phyloP scores from a whole-genome alignment of 2,888 invertebrate species.

The Tachystola acroxantha region DNA sequence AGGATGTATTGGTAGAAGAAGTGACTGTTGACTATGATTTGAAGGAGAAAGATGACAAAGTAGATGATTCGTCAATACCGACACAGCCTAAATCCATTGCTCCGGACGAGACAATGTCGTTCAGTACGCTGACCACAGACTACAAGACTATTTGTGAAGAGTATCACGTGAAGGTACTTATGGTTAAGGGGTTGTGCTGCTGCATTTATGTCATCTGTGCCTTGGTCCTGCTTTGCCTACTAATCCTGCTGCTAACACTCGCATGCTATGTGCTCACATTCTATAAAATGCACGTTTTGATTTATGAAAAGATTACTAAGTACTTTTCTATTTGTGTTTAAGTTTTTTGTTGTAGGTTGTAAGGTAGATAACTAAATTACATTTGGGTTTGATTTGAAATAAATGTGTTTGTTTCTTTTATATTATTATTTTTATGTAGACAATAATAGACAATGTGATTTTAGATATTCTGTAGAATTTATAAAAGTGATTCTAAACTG shows the following conservation, averaged over 20 bases:
- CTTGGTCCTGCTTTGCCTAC: constrained; percentile 22
- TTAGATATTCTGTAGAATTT: no score
- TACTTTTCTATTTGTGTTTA: constrained; percentile 18
- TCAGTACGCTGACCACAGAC: constrained; percentile 82
- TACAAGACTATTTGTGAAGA: constrained; percentile 85
- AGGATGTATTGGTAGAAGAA: constrained; percentile 60
- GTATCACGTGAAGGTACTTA: constrained; percentile 81
- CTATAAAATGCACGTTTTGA: constrained; percentile 27
- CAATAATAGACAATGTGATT: no score
- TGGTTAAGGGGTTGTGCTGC: constrained; percentile 29
- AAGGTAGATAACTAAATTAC: background rate
- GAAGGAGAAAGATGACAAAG: constrained; percentile 35
- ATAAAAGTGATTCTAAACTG: no score
- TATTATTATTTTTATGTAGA: no score
- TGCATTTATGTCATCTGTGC: constrained; percentile 26
- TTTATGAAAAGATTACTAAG: constrained; percentile 29
- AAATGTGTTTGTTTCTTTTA: background rate
- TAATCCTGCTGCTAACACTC: constrained; percentile 34
- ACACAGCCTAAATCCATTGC: constrained; percentile 53
- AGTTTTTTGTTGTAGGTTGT: no score
- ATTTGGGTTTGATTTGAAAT: background rate
- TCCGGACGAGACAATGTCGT: constrained; percentile 58
- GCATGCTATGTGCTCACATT: constrained; percentile 38
- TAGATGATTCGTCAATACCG: constrained; percentile 31
- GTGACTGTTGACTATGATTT: constrained; percentile 49